Base-by-base conservation (phyloP, 2,797 vertebrate species). In the Halcyon leucocephala region DNA sequence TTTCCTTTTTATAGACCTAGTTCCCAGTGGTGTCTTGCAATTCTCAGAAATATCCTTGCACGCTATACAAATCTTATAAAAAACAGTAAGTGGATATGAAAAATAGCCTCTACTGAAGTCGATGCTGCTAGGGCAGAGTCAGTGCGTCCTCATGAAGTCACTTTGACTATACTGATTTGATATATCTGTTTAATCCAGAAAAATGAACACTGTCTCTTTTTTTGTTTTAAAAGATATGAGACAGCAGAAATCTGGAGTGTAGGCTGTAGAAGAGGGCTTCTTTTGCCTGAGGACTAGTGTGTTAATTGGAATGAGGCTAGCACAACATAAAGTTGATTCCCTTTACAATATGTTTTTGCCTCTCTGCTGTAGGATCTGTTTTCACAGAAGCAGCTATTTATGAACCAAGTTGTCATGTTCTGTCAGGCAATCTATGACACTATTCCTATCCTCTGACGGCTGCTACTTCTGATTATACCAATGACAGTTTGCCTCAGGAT, bases 271-370 rank as follows among this genome's bases (percentile, higher is more conserved):
- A 64, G 35, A 67, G 55, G 54, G 22, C 25, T 95, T 41, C 57
- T 92, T 90, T 95, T 82, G 74, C 89, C 79, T 58, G 48, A 69
- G 86, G 89, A 91, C 55, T 86, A 60, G 64, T 4, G 7, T 77
- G 83, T 74, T 96, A 91, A 96, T 96, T 96, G 93, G 89, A 94
- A 89, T 19, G 48, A 95, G 89, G 62, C 82, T 91, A 83, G 91
- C 93, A 94, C 90, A 95, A 94, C 85, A 76, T 72, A 76, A 79
- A 94, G 84, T 77, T 95, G 90, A 85, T 91, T 91, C 60, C 28
- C 79, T 89, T 58, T 87, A 73, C 86, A 94, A 92, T 96, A 91
- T 93, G 90, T 74, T 90, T 95, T 94, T 81, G 66, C 35, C 18
- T 93, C 76, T 89, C 64, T 91, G 71, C 76, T 93, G 62, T 69